Conservation (phyloP, 2,797 vertebrate species). For the Myotis findleyi region DNA sequence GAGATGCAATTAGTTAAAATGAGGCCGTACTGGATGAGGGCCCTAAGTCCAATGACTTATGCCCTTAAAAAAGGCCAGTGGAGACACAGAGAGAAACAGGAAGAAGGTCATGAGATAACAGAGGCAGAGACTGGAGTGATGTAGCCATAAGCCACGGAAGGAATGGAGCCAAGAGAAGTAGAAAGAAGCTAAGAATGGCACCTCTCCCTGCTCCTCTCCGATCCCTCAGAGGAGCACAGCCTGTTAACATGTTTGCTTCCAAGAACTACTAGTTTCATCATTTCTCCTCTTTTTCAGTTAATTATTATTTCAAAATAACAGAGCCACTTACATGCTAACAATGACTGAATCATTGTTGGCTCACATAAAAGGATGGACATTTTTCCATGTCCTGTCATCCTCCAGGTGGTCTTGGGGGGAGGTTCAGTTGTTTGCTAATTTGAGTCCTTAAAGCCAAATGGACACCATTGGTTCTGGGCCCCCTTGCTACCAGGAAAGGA, state of each 20-base stretch:
- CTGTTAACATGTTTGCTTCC: not conserved
- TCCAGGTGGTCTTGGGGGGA: not conserved
- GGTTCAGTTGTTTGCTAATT: slow-evolving; percentile 34
- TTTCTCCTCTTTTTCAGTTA: not conserved
- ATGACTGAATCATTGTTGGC: not conserved
- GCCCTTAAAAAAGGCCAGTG: not conserved
- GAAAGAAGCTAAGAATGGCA: not conserved
- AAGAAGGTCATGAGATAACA: not conserved
- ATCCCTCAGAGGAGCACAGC: not conserved
- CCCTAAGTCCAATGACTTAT: not conserved
- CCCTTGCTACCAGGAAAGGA: slow-evolving; percentile 60
- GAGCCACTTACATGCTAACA: not conserved
- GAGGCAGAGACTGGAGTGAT: not conserved
- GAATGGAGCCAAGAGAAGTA: too few species aligned
- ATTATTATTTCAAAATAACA: slow-evolving; percentile 33
- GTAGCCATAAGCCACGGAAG: not conserved
- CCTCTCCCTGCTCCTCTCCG: not conserved
- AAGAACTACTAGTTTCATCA: not conserved
- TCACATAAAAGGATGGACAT: not conserved
- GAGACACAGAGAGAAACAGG: not conserved
- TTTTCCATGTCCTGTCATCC: not conserved
- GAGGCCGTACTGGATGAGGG: not conserved
- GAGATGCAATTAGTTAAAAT: not conserved
- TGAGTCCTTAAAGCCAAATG: slow-evolving; percentile 1
- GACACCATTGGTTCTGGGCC: not conserved